phyloP scores from a whole-genome alignment of 2,113 vertebrate species.

The Lota lota region DNA sequence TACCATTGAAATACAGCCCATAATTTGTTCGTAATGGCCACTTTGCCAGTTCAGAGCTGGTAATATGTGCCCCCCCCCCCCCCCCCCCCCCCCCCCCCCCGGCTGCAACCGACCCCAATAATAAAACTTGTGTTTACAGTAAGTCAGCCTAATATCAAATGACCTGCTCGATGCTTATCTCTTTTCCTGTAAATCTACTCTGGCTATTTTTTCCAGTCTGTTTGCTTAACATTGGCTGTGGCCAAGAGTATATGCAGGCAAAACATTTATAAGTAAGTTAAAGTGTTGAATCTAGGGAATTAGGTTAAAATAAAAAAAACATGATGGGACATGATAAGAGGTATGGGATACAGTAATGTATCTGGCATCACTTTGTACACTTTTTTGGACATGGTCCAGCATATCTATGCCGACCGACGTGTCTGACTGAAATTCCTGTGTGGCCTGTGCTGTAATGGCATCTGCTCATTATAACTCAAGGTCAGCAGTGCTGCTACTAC shows the following conservation, averaged over 20 bases:
- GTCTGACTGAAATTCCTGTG: not conserved
- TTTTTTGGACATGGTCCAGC: constrained; percentile 23
- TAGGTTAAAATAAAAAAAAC: not conserved
- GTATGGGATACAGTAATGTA: too few relatives aligned
- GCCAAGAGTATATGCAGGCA: constrained; percentile 29
- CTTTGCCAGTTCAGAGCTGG: constrained; percentile 45
- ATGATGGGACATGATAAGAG: not conserved
- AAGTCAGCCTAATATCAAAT: constrained; percentile 45
- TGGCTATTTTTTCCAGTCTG: constrained; percentile 39
- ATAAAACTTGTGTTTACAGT: constrained; percentile 46
- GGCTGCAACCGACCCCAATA: constrained; percentile 17
- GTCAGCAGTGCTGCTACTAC: constrained; percentile 18
- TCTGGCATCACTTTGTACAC: constrained; percentile 21
- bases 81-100: constrained; percentile 15
- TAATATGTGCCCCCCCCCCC: not conserved
- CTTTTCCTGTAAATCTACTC: constrained; percentile 39
- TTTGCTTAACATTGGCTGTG: constrained; percentile 33
- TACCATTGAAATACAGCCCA: constrained; percentile 29
- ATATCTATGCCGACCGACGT: constrained; percentile 5
- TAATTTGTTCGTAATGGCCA: constrained; percentile 37
- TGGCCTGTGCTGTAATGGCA: constrained; percentile 31
- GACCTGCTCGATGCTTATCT: constrained; percentile 49
- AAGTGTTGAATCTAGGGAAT: constrained; percentile 24
- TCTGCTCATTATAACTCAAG: constrained; percentile 41
- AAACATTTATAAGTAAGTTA: constrained; percentile 43